phyloP scores from a whole-genome alignment of 2,113 vertebrate genomes.

The Elephantulus edwardii region DNA sequence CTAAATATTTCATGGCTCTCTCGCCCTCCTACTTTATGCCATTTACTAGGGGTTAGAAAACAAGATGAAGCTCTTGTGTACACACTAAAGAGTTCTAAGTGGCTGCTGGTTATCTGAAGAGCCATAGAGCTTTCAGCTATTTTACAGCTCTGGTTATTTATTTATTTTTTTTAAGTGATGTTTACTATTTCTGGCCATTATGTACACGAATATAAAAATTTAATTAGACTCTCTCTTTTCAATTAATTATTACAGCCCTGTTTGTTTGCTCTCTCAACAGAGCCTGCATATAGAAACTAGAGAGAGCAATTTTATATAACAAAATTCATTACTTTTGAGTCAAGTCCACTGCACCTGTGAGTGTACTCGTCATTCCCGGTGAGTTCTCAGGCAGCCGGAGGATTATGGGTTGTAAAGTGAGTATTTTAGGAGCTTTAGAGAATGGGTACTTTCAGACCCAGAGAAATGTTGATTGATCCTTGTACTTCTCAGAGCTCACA shows the following conservation, averaged over 20 bases:
- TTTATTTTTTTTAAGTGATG: constrained; percentile 31
- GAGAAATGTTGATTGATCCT: neutral
- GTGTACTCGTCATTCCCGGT: neutral
- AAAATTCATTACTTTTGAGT: constrained; percentile 70
- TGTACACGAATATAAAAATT: constrained; percentile 75
- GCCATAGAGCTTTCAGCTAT: neutral
- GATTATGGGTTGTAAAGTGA: neutral
- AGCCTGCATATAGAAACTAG: constrained; percentile 59
- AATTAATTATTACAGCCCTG: constrained; percentile 70
- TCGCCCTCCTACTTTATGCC: neutral
- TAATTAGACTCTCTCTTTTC: constrained; percentile 77
- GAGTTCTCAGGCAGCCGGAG: neutral
- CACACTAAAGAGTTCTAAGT: neutral
- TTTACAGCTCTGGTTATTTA: neutral
- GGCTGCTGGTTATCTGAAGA: constrained; percentile 42
- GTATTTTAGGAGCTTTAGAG: neutral
- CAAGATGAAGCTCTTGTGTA: neutral
- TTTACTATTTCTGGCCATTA: constrained; percentile 76
- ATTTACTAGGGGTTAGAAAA: neutral
- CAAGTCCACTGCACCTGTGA: neutral
- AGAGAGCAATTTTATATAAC: constrained; percentile 70
- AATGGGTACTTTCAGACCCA: neutral
- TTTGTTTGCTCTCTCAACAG: constrained; percentile 71
- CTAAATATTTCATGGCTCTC: constrained; percentile 38
- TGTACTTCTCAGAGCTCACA: neutral